Base-by-base conservation (phyloP, 2,113 vertebrate genomes). In the Serinus canaria region DNA sequence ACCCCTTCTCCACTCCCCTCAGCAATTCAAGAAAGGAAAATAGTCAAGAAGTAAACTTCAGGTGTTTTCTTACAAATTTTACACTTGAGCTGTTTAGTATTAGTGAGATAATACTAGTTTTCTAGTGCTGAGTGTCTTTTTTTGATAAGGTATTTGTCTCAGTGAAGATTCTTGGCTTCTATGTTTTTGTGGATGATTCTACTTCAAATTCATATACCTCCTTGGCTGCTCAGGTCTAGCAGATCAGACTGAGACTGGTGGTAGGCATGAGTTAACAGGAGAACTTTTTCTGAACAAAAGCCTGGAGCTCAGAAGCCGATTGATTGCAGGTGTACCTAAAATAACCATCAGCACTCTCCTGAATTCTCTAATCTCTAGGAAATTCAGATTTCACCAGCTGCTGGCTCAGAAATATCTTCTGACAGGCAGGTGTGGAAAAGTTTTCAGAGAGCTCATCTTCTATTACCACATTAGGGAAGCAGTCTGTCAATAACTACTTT, bases 191-290 rank as follows among this genome's bases (percentile, higher is more conserved):
- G 89, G 84, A 92, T 95, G 69, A 96, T 92, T 94, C 76, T 77
- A 82, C 72, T 92, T 92, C 85, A 90, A 87, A 94, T 92, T 92
- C 84, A 95, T 82, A 94, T 97, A 97, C 96, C 96, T 97, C 96
- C 91, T 92, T 93, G 84, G 87, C 88, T 87, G 94, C 97, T 97
- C 96, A 97, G 96, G 95, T 96, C 95, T 94, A 95, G 94, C 89
- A 90, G 66, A 56, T 94, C 9, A 66, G 85, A 78, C 59, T 93
- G 70, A 91, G 75, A 83, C 68, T 90, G 73, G 83, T 94, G 83
- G 46, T 83, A 83, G 85, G 64, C 67, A 79, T 53, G 60, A 92
- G 64, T 79, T 85, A 64, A 64, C 16, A 52, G 44, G 73, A 86
- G 39, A 78, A 69, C 53, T 92, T 92, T 83, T 90, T 85, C 68